Evolutionary conservation across 1,140 invertebrate species (phyloP), one percentile per base, ranked within the genome.

Genomic region (Pristionchus pacificus): DNA sequence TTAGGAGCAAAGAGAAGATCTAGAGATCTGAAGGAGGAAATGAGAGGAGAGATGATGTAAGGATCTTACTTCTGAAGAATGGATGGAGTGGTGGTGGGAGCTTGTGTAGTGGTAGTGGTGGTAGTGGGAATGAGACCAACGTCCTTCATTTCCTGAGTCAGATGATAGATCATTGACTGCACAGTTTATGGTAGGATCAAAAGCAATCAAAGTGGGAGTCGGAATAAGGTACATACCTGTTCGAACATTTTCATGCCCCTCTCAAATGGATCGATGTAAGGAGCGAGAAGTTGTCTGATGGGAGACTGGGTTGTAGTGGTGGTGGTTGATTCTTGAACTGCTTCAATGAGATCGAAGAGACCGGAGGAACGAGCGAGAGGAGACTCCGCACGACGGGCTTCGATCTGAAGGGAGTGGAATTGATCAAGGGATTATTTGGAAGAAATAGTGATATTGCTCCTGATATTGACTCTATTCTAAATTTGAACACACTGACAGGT

Each of bases 271-370:
- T 38, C 71, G 33, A 72, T 31, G 63, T 70, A 25, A 14, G 71
- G 64, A 28, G 68, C 65, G 32, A 72, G 61, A 14, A 72, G 71
- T 62, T 69, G 24, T 49, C 68, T 65, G 65, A 72, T 70, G 6
- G 38, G 32, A 72, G 68, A 19, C 25, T 57, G 19, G 68, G 71
- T 29, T 59, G 27, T 31, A 60, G 31, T 33, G 49, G 55, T 49
- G 49, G 49, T 32, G 32, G 31, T 10, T 59, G n/a, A 27, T 59
- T 60, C 38, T 38, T 67, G 33, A 19, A 25, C 2, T 49, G 33
- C 2, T 67, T 67, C 15, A 67, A 58, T 25, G 28, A 38, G 33
- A 58, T 67, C 3, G 55, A 29, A 58, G 27, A n/a, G 25, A 2
- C 33, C 14, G 33, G 27, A 3, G 28, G 65, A 29, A 49, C 65